These are phyloP conservation scores for Henricia sp. DNA, from an alignment of 53 echinoderm and acorn worm genomes.

Conservation along the genomic window DNA sequence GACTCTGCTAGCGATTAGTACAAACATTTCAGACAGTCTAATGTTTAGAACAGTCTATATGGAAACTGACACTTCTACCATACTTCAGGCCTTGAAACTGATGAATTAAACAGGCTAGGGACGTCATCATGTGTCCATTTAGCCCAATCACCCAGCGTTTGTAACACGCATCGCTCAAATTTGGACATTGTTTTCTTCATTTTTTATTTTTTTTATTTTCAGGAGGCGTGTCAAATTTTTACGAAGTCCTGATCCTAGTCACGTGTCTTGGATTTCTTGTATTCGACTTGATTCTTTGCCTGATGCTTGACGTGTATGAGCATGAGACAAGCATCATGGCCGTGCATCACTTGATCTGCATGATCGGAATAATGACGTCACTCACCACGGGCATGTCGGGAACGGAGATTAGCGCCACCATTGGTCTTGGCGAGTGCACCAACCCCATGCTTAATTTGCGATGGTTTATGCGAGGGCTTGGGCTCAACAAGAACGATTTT, in stretches of 20 bases:
- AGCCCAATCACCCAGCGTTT: too few relatives aligned
- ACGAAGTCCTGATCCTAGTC: slow-evolving; percentile 71
- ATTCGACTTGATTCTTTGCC: slow-evolving; percentile 82
- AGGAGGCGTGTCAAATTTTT: slow-evolving; percentile 79
- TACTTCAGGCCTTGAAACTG: too few relatives aligned
- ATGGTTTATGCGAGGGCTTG: slow-evolving; percentile 81
- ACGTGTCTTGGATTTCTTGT: slow-evolving; percentile 90
- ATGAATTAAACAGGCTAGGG: too few relatives aligned
- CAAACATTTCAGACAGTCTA: too few relatives aligned
- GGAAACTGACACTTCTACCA: too few relatives aligned
- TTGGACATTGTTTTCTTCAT: too few relatives aligned
- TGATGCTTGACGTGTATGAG: slow-evolving; percentile 63
- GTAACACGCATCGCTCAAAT: too few relatives aligned
- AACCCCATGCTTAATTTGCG: slow-evolving; percentile 92
- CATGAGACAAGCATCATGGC: slow-evolving; percentile 67
- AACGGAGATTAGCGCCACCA: slow-evolving; percentile 81
- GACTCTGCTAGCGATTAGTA: too few relatives aligned
- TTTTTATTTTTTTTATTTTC: too few relatives aligned
- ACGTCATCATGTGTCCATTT: too few relatives aligned
- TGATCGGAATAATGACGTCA: slow-evolving; percentile 70
- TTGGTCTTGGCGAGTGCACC: slow-evolving; percentile 83
- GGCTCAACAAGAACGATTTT: slow-evolving; percentile 43
- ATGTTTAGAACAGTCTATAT: too few relatives aligned
- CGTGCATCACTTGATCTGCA: slow-evolving; percentile 76
- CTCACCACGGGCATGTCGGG: slow-evolving; percentile 73